Evolutionary conservation across 2,113 vertebrate genomes (phyloP), one percentile per base, ranked within the genome.

Genomic region (Pogonocichla stellata): DNA sequence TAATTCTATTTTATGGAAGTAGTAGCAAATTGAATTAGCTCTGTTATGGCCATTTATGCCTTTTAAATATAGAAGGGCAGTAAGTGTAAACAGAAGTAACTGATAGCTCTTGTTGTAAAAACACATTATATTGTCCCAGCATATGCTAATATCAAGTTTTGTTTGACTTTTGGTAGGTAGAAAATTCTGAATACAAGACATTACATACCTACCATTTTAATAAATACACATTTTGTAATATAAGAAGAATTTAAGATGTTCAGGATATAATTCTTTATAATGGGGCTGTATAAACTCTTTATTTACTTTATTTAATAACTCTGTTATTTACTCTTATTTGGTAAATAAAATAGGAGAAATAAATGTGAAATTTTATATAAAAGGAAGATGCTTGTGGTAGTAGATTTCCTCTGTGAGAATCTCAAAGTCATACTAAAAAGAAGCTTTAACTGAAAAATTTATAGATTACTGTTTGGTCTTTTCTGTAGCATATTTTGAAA

Each of bases 381-480:
- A 91, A 88, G 62, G 42, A 62, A 90, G 70, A 80, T 28, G 48
- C 31, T 67, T 78, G 20, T 82, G 31, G 38, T 67, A 53, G 70
- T 61, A 29, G 26, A 82, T 66, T 53, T 90, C 42, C 12, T 74
- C 48, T 61, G 4, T 77, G 33, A 78, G 51, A 90, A 74, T 74
- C 56, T 90, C 33, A 31, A 72, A 88, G 77, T 90, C 36, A 45
- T 62, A 81, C 31, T 86, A 57, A 84, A 77, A 82, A 29, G 16
- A 77, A 93, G 54, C 28, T 88, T 77, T 90, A 79, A 58, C 66
- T 91, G 42, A 91, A 67, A 82, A 90, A 75, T 92, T 62, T 77
- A 48, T 70, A 64, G 61, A 51, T 24, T 61, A 60, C 14, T 62
- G 25, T n/a, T 58, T 38, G 40, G 0, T 22, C 67, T 62, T 84